A percentile compares a stretch with the other conserved stretches of the same genome.
Evolutionary conservation across 1,140 invertebrate genomes (phyloP).

Genomic region (Caenorhabditis latens): DNA sequence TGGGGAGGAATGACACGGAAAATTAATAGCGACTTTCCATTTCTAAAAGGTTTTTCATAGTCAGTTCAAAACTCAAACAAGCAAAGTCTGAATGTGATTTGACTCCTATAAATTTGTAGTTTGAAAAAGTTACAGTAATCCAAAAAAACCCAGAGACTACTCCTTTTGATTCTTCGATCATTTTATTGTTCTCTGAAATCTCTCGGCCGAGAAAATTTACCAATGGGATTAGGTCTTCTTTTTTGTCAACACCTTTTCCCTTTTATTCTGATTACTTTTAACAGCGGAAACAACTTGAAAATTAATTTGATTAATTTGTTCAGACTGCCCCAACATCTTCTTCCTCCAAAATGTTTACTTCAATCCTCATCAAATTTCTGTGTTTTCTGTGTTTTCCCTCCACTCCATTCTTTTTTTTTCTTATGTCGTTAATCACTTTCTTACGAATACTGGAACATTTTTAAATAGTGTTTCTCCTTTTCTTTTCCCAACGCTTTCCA

Average conservation of each 20-base stretch:
- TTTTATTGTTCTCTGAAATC: background rate
- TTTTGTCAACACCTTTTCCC: background rate
- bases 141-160: background rate
- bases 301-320: conserved; percentile 6
- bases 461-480: background rate
- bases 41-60: background rate
- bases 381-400: background rate
- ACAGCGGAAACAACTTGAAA: background rate
- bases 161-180: background rate
- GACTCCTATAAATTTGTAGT: too few relatives aligned
- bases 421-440: background rate
- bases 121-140: background rate
- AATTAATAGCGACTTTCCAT: conserved; percentile 37
- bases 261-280: background rate
- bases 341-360: conserved; percentile 9
- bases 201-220: background rate
- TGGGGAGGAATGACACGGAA: background rate
- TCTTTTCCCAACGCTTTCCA: background rate
- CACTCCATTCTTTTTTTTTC: background rate
- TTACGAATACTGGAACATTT: background rate
- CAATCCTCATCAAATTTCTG: conserved; percentile 6
- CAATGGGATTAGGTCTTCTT: background rate
- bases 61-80: conserved; percentile 39
- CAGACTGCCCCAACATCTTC: background rate
- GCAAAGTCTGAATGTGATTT: background rate